Percentiles rank a stretch among this genome's conserved stretches.
phyloP scores from a whole-genome alignment of 2,888 invertebrate species.

The Temnothorax rugatulus region DNA sequence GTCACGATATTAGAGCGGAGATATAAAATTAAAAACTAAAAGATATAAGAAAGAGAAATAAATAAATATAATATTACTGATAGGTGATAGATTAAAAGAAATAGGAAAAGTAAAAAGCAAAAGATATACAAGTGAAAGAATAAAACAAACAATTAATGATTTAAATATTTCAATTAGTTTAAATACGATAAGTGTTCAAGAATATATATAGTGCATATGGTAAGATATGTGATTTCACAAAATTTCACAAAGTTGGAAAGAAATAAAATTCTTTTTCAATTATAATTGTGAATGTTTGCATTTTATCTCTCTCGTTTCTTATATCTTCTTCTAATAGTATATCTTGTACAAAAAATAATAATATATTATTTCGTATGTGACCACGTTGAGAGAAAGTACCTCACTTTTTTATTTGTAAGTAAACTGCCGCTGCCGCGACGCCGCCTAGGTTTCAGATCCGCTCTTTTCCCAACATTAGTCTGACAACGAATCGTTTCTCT shows the following conservation, averaged over 20 bases:
- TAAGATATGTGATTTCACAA: background rate
- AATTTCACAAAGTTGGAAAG: background rate
- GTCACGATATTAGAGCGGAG: slow-evolving; percentile 44
- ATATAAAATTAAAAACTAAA: background rate
- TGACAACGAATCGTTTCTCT: slow-evolving; percentile 55
- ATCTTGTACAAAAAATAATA: background rate
- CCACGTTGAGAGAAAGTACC: slow-evolving; percentile 20
- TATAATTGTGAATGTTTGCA: background rate
- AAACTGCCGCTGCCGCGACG: background rate
- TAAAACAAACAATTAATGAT: background rate
- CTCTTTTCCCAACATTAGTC: slow-evolving; percentile 25
- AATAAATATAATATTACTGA: background rate
- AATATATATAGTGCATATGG: background rate
- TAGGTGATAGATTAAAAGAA: background rate
- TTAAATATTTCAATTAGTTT: background rate
- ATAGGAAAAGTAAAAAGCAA: background rate
- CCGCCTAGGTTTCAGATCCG: background rate
- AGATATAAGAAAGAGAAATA: background rate
- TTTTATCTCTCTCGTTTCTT: background rate
- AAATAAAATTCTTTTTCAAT: background rate
- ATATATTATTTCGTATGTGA: background rate
- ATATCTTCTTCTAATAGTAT: background rate
- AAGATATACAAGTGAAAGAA: too few relatives aligned
- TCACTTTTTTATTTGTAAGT: background rate
- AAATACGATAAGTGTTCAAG: background rate